Evolutionary conservation across 2,888 invertebrate genomes (phyloP).

Genomic region (Oxystoma pomonae): DNA sequence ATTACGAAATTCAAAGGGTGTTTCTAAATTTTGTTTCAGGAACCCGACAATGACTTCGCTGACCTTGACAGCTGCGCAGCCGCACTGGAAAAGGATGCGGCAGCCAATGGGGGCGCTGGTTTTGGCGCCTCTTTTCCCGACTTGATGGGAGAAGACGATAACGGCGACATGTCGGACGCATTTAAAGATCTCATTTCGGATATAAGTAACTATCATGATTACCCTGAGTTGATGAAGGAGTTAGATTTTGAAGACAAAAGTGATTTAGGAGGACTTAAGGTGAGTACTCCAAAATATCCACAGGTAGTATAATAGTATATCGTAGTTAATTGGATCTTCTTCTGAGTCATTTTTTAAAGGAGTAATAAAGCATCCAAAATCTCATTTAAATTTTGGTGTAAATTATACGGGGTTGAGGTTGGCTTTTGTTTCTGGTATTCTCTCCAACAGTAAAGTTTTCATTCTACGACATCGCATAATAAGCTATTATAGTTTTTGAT

Average conservation of each 20-base stretch:
- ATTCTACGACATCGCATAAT: too few species aligned
- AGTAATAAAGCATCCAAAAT: too few species aligned
- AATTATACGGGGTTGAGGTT: too few species aligned
- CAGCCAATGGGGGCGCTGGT: constrained; percentile 63
- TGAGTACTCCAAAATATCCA: too few species aligned
- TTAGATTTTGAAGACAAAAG: constrained; percentile 65
- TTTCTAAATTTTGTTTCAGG: constrained; percentile 43
- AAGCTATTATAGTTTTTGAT: too few species aligned
- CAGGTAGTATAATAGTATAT: too few species aligned
- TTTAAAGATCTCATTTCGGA: constrained; percentile 86
- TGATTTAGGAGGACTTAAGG: constrained; percentile 8
- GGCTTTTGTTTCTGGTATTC: too few species aligned
- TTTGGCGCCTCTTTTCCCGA: constrained; percentile 74
- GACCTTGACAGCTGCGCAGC: constrained; percentile 81
- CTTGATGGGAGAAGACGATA: constrained; percentile 79
- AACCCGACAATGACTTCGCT: constrained; percentile 78
- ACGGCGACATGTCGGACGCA: constrained; percentile 73
- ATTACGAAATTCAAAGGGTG: too few species aligned
- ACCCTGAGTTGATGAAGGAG: constrained; percentile 76
- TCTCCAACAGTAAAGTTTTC: too few species aligned
- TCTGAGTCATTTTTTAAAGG: too few species aligned
- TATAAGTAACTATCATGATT: constrained; percentile 64
- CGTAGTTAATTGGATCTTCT: too few species aligned
- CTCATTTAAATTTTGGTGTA: too few species aligned
- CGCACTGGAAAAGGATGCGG: constrained; percentile 79